Evolutionary conservation across 2,113 vertebrate genomes (phyloP), one percentile per base, ranked within the genome.

Genomic region (Potamarius usumacintae): DNA sequence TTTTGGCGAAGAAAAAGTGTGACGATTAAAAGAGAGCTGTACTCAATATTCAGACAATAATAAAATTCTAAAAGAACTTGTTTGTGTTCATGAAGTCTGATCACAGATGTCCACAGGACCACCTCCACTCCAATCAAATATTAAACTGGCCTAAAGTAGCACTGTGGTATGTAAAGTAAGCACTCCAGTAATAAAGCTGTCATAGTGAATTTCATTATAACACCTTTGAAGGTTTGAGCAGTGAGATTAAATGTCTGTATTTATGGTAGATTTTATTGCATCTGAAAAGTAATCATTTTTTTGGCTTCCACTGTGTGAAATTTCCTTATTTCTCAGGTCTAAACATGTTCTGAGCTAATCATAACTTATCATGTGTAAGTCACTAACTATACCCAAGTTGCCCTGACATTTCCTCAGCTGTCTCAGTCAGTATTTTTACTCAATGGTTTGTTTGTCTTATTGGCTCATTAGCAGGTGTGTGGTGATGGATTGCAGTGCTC

Each of bases 381-480:
- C 79, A 82, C 30, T 84, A 62, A 76, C 30, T 48, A 48, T 48
- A 76, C 71, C 53, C 83, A 72, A 18, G 79, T 57, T 78, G 57
- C 67, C 53, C 27, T 84, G 72, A 65, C 71, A 87, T 62, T 84
- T 87, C 60, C 71, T 77, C 63, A 25, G 81, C 48, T 53, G 20
- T 30, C 48, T 48, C 11, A 74, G 22, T 5, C 42, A 12, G 22
- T 65, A 76, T 77, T 63, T 71, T 83, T 34, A 87, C 69, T 85
- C 90, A 48, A 76, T 34, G 27, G 88, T 84, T 84, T 91, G 85
- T 90, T 85, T 84, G 89, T 88, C 78, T 60, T 88, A 92, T 90
- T 71, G 89, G 91, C 93, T 95, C 92, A 94, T 96, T 95, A 96
- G 92, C 91, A 92, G 93, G 93, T 94, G 94, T 94, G 90, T 87